Evolutionary conservation across 1,140 invertebrate species (phyloP).

Genomic region (Andricus grossulariae): DNA sequence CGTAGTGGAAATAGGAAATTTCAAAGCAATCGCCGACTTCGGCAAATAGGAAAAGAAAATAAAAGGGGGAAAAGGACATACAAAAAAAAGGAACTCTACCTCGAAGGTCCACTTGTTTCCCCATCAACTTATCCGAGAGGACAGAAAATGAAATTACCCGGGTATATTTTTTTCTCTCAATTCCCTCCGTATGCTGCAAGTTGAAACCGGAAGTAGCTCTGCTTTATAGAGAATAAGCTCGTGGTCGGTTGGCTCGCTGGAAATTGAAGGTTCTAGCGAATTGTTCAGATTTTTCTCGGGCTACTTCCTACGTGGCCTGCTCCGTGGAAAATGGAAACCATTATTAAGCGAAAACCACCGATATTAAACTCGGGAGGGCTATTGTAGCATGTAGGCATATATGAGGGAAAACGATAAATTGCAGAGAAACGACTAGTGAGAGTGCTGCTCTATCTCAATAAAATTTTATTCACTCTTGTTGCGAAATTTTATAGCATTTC

Average conservation of each 20-base stretch:
- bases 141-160: not conserved
- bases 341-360: constrained; percentile 43
- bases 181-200: constrained; percentile 5
- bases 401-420: not conserved
- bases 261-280: constrained; percentile 28
- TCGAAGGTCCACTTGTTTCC: constrained; percentile 11
- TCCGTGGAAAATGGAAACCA: constrained; percentile 21
- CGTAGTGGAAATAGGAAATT: not conserved
- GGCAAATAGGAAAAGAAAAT: not conserved
- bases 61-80: not conserved
- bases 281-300: constrained; percentile 26
- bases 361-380: constrained; percentile 35
- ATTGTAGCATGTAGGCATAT: not conserved
- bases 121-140: constrained; percentile 6
- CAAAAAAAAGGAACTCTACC: not conserved
- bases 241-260: constrained; percentile 2
- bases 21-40: not conserved
- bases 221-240: constrained; percentile 15
- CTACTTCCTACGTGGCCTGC: not conserved
- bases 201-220: constrained; percentile 6
- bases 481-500: not conserved
- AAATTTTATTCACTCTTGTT: not conserved
- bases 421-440: not conserved
- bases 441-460: constrained; percentile 18
- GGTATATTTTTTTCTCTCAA: not conserved